These are phyloP conservation scores for Lepidocyrtoides sp. DNA, from an alignment of 2,888 invertebrate species.

Conservation along the genomic window DNA sequence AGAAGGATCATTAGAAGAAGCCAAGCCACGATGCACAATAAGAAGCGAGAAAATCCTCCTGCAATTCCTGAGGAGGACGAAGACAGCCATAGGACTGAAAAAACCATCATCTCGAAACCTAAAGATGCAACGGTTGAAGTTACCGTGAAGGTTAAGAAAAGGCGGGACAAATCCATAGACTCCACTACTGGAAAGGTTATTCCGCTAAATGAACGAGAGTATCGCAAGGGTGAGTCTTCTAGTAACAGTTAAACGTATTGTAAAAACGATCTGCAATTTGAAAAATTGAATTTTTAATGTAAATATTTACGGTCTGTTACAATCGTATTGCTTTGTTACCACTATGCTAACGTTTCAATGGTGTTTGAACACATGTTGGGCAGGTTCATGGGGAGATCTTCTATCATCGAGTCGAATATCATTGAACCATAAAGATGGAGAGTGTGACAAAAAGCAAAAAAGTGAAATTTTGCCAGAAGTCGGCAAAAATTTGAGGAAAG, in stretches of 20 bases:
- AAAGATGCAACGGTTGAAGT: conserved; percentile 78
- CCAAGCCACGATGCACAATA: conserved; percentile 11
- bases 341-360: no score
- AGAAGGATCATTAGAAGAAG: conserved; percentile 25
- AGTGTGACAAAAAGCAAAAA: background rate
- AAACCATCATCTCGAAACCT: conserved; percentile 39
- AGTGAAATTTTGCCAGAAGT: background rate
- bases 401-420: conserved; percentile 29
- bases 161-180: conserved; percentile 52
- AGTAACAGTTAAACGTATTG: background rate
- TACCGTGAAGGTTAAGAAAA: conserved; percentile 77
- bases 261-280: background rate
- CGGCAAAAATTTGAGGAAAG: background rate
- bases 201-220: conserved; percentile 46
- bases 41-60: conserved; percentile 22
- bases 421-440: background rate
- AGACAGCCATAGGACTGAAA: background rate
- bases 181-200: background rate
- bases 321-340: no score
- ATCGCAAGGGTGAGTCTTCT: conserved; percentile 35
- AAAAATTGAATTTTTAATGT: no score
- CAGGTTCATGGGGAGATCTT: conserved; percentile 80
- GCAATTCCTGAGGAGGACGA: conserved; percentile 50
- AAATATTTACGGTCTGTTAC: no score
- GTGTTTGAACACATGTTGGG: background rate